Conservation (phyloP, 2,888 invertebrate genomes). For the Heteropelma amictum region DNA sequence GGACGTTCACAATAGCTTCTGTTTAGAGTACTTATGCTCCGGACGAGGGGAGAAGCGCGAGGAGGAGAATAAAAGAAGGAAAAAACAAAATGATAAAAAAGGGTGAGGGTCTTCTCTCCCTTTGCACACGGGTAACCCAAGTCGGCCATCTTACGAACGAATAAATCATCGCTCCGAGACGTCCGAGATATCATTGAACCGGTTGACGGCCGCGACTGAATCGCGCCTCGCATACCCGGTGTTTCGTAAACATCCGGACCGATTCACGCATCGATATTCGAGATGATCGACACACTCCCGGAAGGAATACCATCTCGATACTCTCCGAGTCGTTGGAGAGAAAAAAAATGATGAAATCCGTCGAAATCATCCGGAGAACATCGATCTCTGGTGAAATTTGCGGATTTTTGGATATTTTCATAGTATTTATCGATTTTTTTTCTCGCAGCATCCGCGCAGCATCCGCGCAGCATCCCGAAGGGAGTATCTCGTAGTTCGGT, state of each 20-base stretch:
- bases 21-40: constrained; percentile 75
- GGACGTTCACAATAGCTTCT: constrained; percentile 77
- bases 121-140: constrained; percentile 62
- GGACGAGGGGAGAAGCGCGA: neutral
- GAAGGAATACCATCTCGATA: too few relatives aligned
- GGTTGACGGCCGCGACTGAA: constrained; percentile 71
- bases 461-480: neutral
- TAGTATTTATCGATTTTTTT: too few relatives aligned
- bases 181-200: constrained; percentile 76
- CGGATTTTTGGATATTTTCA: too few relatives aligned
- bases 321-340: too few relatives aligned
- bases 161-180: constrained; percentile 76
- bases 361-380: too few relatives aligned
- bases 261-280: too few relatives aligned
- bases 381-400: too few relatives aligned
- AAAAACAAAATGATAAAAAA: too few relatives aligned
- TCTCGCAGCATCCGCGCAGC: too few relatives aligned
- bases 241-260: constrained; percentile 56
- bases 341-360: too few relatives aligned
- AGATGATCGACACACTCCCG: too few relatives aligned
- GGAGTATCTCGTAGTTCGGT: neutral
- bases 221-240: constrained; percentile 68
- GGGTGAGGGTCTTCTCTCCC: neutral
- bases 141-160: constrained; percentile 75
- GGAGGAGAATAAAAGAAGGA: neutral